A percentile compares a stretch with the other conserved stretches of the same genome.
These are phyloP conservation scores for Gymnogyps californianus DNA, from an alignment of 2,113 vertebrate genomes.

Conservation along the genomic window DNA sequence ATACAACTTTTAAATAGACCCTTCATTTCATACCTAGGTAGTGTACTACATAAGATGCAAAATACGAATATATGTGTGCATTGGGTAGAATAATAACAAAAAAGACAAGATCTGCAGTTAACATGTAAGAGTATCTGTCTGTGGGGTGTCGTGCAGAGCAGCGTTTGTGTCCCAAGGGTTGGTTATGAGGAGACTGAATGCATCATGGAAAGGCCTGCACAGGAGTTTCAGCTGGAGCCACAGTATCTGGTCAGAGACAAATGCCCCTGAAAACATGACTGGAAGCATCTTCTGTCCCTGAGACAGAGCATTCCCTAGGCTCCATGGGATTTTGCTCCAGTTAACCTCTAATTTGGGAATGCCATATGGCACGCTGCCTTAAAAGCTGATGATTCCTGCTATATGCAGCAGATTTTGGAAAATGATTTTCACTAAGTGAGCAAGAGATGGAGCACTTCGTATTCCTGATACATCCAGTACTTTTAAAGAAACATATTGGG, in stretches of 20 bases:
- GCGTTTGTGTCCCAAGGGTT: fast-evolving
- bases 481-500: not conserved
- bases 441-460: not conserved
- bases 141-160: fast-evolving
- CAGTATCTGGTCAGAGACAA: not conserved
- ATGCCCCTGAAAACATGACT: not conserved
- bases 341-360: constrained; percentile 13
- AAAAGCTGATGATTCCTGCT: not conserved
- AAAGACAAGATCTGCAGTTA: fast-evolving
- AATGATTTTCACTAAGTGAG: not conserved
- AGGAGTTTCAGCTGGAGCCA: not conserved
- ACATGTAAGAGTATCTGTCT: not conserved
- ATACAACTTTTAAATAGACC: not conserved
- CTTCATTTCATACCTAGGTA: not conserved
- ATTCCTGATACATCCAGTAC: not conserved
- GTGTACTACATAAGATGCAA: not conserved
- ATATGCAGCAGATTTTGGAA: not conserved
- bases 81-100: not conserved
- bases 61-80: fast-evolving
- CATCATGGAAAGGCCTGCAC: fast-evolving
- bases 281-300: not conserved
- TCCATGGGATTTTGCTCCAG: not conserved
- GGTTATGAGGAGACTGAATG: not conserved
- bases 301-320: not conserved
- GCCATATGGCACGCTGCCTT: not conserved